These are phyloP conservation scores for Perca flavescens DNA, from an alignment of 2,113 vertebrate species.

Conservation along the genomic window DNA sequence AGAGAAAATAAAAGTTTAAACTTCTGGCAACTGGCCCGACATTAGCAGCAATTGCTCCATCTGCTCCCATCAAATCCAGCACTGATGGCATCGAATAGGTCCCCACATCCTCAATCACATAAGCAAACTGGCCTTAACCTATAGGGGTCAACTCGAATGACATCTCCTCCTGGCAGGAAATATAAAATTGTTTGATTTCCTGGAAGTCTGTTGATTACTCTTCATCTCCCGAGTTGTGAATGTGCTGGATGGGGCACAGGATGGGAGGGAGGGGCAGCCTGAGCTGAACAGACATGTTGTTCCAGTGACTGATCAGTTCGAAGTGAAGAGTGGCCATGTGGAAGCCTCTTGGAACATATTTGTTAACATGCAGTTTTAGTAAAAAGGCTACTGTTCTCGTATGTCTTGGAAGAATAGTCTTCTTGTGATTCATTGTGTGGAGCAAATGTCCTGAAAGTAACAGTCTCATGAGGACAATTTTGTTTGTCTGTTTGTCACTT, in stretches of 20 bases:
- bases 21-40: neutral
- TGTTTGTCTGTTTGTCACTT: neutral
- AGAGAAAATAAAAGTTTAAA: neutral
- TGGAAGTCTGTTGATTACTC: constrained; percentile 54
- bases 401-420: neutral
- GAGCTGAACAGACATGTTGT: constrained; percentile 11
- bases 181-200: constrained; percentile 49
- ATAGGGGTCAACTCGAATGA: constrained; percentile 37
- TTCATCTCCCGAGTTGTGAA: constrained; percentile 41
- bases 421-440: neutral
- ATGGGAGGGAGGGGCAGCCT: neutral
- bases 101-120: constrained; percentile 19
- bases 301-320: constrained; percentile 15
- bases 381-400: neutral
- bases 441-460: neutral
- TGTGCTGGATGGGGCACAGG: constrained; percentile 2
- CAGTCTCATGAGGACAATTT: neutral
- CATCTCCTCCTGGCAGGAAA: constrained; percentile 43
- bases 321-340: neutral
- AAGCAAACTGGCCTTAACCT: constrained; percentile 49
- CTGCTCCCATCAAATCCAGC: constrained; percentile 21
- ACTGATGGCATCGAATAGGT: constrained; percentile 50
- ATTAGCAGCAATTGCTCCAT: neutral
- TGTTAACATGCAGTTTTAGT: neutral
- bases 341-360: neutral